Evolutionary conservation across 2,888 invertebrate species (phyloP), one percentile per base, ranked within the genome.

Genomic region (Brachynemurus nebulosus): DNA sequence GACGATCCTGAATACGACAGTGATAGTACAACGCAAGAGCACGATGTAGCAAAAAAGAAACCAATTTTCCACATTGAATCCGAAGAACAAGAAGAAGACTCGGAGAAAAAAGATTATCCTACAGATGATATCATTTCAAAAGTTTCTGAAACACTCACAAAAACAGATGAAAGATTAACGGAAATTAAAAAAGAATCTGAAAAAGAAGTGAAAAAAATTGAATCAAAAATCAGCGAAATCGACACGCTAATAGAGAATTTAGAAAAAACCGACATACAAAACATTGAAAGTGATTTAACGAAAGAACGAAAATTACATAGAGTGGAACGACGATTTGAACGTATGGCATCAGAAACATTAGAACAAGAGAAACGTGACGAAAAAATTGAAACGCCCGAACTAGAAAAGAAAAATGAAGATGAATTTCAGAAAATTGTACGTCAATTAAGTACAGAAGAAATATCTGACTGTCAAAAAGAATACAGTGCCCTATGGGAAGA

Each of bases 321-420:
- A 47, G 65, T 69, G 40, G 70, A 70, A 52, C 59, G 67, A 45
- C 64, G 66, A 54, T 70, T 70, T 55, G 69, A 70, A 55, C 55
- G 67, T 52, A 66, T 70, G 65, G 67, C 69, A 34, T 69, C 69
- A 11, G 63, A 69, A 54, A 61, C 62, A 14, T 52, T 68, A 45
- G 65, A 66, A 40, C 57, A 57, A 46, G 63, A 63, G 38, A 50
- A 47, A 23, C 45, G 43, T 40, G 58, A 57, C 19, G 59, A 57
- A 11, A 51, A 59, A 49, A 46, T 60, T 42, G 55, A 60, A 16
- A 58, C 60, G 23, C 62, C 63, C n/a, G 59, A 59, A 45, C 56
- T 62, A 45, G 59, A 62, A 45, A 58, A 58, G 45, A 54, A 55
- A 48, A 58, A 59, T 27, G 67, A 68, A 47, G 59, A 55, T 18